Evolutionary conservation across 2,888 invertebrate genomes (phyloP).

Genomic region (Cephus rjabovi): DNA sequence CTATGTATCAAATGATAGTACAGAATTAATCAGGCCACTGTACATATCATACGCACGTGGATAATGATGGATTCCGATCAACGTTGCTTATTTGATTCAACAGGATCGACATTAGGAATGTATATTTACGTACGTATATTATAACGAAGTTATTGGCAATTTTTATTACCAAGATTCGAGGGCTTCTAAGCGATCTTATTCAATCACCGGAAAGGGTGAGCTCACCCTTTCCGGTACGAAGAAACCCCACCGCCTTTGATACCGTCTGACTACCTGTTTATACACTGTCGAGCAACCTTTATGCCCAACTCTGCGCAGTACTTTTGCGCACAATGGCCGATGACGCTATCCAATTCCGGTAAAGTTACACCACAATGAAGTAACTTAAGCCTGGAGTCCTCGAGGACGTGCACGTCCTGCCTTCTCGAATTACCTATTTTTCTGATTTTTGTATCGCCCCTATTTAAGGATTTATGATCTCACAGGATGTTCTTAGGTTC

Average conservation of each 20-base stretch:
- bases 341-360: constrained; percentile 39
- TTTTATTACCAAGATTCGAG: background rate
- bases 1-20: constrained; percentile 12
- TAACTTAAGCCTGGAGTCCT: constrained; percentile 36
- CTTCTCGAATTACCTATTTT: background rate
- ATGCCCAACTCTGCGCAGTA: background rate
- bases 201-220: background rate
- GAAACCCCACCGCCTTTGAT: background rate
- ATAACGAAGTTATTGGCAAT: background rate
- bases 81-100: background rate
- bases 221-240: background rate
- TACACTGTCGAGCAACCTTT: background rate
- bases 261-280: background rate
- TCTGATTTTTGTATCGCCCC: background rate
- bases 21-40: constrained; percentile 8
- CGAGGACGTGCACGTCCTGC: background rate
- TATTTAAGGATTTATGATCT: background rate
- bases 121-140: background rate
- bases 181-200: background rate
- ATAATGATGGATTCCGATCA: constrained; percentile 25
- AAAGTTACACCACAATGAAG: constrained; percentile 51
- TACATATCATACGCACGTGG: constrained; percentile 22
- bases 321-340: constrained; percentile 30
- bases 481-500: background rate
- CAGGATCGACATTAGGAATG: background rate